These are phyloP conservation scores for Tillus elongatus DNA, from an alignment of 2,888 invertebrate species.

Conservation along the genomic window DNA sequence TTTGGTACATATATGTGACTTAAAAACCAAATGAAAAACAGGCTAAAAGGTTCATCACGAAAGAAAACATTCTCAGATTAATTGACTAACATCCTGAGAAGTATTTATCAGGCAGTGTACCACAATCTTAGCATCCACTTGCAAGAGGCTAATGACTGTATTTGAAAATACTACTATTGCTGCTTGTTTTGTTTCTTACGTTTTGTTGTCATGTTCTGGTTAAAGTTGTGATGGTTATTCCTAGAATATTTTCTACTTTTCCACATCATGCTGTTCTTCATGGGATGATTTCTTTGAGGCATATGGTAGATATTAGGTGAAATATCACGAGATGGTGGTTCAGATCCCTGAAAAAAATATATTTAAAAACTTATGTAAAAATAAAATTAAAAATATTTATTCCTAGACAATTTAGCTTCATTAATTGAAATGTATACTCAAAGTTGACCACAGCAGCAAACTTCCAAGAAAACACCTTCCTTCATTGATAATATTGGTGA, in stretches of 20 bases:
- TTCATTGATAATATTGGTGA: no score
- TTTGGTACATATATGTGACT: no score
- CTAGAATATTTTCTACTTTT: slow-evolving; percentile 10
- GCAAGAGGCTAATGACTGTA: no score
- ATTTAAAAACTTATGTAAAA: slow-evolving; percentile 9
- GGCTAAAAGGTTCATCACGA: no score
- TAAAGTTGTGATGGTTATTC: slow-evolving; percentile 19
- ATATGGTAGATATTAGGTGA: slow-evolving; percentile 35
- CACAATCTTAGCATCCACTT: no score
- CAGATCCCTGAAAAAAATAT: slow-evolving; percentile 35
- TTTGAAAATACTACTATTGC: no score
- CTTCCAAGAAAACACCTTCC: no score
- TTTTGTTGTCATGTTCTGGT: slow-evolving; percentile 24
- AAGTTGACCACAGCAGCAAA: not conserved
- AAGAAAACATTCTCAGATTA: no score
- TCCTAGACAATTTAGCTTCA: not conserved
- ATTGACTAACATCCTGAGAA: no score
- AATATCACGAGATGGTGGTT: slow-evolving; percentile 38
- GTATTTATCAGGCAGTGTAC: no score
- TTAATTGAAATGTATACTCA: not conserved
- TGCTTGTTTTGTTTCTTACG: slow-evolving; percentile 27
- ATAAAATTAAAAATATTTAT: not conserved
- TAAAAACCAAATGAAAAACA: no score
- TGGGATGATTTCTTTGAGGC: slow-evolving; percentile 20
- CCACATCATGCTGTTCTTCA: slow-evolving; percentile 8